Percentiles rank a stretch among this genome's conserved stretches.
Evolutionary conservation across 2,113 vertebrate genomes (phyloP).

Genomic region (Phylloscopus whistleri): DNA sequence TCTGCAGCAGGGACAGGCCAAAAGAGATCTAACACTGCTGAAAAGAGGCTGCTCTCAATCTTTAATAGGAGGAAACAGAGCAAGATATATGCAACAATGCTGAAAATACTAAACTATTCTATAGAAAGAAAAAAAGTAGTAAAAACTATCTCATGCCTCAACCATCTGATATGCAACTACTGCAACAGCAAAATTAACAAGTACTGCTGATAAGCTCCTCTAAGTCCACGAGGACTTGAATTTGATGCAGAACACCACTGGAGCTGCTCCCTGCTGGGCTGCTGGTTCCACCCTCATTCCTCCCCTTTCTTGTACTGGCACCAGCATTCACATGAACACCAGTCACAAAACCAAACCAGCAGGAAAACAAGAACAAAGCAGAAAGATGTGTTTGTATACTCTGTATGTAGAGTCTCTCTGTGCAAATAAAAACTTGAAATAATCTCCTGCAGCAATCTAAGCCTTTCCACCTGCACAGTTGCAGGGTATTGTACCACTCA

Average conservation of each 20-base stretch:
- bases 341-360: background rate
- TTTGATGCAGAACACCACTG: background rate
- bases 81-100: rapidly evolving
- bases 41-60: background rate
- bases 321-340: background rate
- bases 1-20: background rate
- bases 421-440: background rate
- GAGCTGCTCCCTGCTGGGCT: background rate
- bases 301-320: background rate
- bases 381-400: background rate
- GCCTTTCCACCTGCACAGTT: background rate
- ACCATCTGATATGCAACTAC: background rate
- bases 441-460: background rate
- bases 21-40: rapidly evolving
- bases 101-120: background rate
- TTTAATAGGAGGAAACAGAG: background rate
- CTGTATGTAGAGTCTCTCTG: background rate
- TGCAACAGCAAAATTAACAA: background rate
- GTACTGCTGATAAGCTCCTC: background rate
- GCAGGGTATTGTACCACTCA: too few relatives aligned
- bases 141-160: background rate
- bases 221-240: background rate
- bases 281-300: background rate
- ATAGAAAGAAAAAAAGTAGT: background rate
- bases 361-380: background rate